phyloP scores from a whole-genome alignment of 2,888 invertebrate genomes.

The Drosophila phalerata region DNA sequence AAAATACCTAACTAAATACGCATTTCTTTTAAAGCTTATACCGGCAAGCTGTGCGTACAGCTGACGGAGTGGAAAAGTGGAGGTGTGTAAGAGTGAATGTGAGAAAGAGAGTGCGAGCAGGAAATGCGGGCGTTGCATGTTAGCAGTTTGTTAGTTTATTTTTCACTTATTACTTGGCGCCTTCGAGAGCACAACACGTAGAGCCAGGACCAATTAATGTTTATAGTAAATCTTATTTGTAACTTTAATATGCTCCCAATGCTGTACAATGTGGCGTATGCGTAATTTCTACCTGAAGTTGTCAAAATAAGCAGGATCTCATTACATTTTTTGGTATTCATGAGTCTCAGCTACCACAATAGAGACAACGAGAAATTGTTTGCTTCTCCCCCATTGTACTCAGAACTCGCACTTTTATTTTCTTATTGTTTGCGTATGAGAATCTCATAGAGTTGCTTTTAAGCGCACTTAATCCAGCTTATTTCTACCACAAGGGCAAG shows the following conservation, averaged over 20 bases:
- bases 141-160: constrained; percentile 60
- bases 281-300: not conserved
- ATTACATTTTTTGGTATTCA: constrained; percentile 14
- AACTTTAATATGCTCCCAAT: constrained; percentile 3
- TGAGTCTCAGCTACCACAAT: constrained; percentile 19
- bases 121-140: constrained; percentile 54
- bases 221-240: constrained; percentile 6
- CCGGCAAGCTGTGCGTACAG: not conserved
- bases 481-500: constrained; percentile 63
- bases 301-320: constrained; percentile 1
- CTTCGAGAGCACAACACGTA: constrained; percentile 10
- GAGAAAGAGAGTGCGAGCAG: not conserved
- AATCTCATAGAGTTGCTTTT: constrained; percentile 67
- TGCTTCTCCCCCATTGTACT: not conserved
- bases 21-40: constrained; percentile 28
- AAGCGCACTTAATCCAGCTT: constrained; percentile 76
- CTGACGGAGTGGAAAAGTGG: not conserved
- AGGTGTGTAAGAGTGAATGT: not conserved
- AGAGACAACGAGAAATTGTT: constrained; percentile 10
- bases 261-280: constrained; percentile 7
- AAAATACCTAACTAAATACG: constrained; percentile 27
- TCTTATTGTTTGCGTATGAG: constrained; percentile 40
- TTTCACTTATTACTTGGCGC: constrained; percentile 33
- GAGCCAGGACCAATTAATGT: constrained; percentile 2
- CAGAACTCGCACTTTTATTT: constrained; percentile 17